Base-by-base conservation (phyloP, 2,797 vertebrate species). In the Heterohyrax brucei region DNA sequence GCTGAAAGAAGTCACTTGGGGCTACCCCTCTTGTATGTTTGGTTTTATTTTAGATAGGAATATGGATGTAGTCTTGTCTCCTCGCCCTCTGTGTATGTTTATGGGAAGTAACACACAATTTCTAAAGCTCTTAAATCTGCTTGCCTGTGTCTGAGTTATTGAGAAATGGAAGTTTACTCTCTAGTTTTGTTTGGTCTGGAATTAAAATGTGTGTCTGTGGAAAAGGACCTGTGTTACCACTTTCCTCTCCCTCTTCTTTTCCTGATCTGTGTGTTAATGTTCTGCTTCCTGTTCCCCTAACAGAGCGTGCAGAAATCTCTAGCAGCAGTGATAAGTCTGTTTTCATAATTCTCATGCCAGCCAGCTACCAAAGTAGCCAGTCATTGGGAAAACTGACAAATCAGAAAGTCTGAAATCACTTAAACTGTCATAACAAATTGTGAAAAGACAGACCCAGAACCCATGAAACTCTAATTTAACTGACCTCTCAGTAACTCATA, bases 381-480 rank as follows among this genome's bases (percentile, higher is more conserved):
- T 22, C 91, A 72, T 22, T 77, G 48, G 78, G 88, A 61, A 93
- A 95, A 95, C n/a, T 78, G 80, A 68, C 76, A 94, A 73, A 56
- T 91, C 10, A 30, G n/a, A 50, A 94, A 85, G 50, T 80, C 44
- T 94, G 83, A 80, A 92, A 61, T 80, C n/a, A 53, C 76, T 88
- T 88, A 53, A 82, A 68, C 59, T 72, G 8, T 68, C 39, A 76
- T 48, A 95, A 48, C 8, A 93, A 21, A 14, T 16, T 44, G 39
- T 24, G 33, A 73, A 19, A 80, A 30, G 28, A 53, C 84, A 76
- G 33, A 62, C 39, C 68, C 44, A 28, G 72, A n/a, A 56, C 59
- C 46, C 48, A 10, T 87, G 62, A 50, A 89, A 75, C 44, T 62
- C 33, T 62, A 48, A 56, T 84, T 68, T 84, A 59, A 89, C 64